Conservation (phyloP, 1,140 invertebrate genomes). For the Drosophila kepulauana region DNA sequence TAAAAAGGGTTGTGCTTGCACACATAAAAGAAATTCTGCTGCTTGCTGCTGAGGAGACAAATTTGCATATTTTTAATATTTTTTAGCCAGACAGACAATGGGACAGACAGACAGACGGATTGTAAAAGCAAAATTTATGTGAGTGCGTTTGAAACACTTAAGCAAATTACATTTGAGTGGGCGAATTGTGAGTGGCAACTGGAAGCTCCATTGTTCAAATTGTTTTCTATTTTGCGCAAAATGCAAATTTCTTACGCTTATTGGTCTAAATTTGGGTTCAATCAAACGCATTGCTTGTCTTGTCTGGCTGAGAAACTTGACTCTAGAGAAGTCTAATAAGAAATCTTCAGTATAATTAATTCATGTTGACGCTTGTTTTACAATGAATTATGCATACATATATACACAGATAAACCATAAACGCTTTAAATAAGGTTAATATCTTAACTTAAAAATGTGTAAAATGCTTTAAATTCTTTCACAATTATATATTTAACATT, state of each 20-base stretch:
- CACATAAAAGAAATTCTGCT: slow-evolving; percentile 59
- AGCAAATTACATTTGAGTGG: slow-evolving; percentile 75
- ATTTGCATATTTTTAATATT: slow-evolving; percentile 83
- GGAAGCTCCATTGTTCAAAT: slow-evolving; percentile 33
- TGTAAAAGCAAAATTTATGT: slow-evolving; percentile 65
- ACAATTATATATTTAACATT: not conserved
- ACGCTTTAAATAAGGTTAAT: too few species aligned
- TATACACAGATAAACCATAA: too few species aligned
- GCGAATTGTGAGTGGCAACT: not conserved
- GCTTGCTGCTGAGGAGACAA: slow-evolving; percentile 51
- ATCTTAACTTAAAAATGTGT: too few species aligned
- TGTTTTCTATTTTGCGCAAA: slow-evolving; percentile 42
- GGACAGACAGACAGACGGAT: slow-evolving; percentile 36
- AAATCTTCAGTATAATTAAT: not conserved
- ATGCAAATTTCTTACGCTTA: slow-evolving; percentile 45
- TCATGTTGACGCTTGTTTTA: too few species aligned
- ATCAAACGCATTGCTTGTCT: slow-evolving; percentile 24
- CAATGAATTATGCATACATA: too few species aligned
- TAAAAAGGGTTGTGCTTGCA: slow-evolving; percentile 75
- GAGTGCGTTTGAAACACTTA: slow-evolving; percentile 76
- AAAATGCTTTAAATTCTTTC: not conserved
- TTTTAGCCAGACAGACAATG: slow-evolving; percentile 41
- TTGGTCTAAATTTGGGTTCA: slow-evolving; percentile 36
- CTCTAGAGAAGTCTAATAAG: not conserved
- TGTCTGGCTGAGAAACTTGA: slow-evolving; percentile 5